Percentiles rank a stretch among this genome's conserved stretches.
These are phyloP conservation scores for Nicator chloris DNA, from an alignment of 2,113 vertebrate species.

Conservation along the genomic window DNA sequence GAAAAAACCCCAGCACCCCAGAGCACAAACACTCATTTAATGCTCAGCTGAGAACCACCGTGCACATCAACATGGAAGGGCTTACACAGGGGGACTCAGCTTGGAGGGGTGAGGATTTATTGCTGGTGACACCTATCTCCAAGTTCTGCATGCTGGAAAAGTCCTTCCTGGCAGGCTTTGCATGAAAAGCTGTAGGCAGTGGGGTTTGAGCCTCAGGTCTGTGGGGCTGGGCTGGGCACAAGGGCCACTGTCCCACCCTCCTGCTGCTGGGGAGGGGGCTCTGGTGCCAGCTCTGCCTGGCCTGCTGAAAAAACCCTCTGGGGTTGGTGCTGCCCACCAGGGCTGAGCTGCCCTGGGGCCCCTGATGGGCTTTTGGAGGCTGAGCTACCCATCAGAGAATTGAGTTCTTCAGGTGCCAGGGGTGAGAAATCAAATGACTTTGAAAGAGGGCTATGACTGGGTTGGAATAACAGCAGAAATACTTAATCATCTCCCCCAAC, in stretches of 20 bases:
- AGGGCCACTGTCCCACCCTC: not conserved
- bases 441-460: not conserved
- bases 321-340: not conserved
- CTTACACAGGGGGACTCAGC: not conserved
- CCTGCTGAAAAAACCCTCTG: rapidly evolving
- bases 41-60: not conserved
- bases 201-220: not conserved
- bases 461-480: not conserved
- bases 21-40: not conserved
- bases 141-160: not conserved
- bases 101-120: not conserved
- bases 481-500: no score
- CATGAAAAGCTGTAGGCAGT: not conserved
- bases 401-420: not conserved
- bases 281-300: not conserved
- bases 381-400: not conserved
- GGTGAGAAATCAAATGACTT: not conserved
- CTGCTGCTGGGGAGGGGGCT: not conserved
- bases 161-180: not conserved
- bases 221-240: not conserved
- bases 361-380: not conserved
- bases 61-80: not conserved
- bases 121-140: not conserved
- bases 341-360: not conserved
- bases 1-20: not conserved